phyloP scores from a whole-genome alignment of 2,113 vertebrate genomes.

The Ctenodactylus gundi region DNA sequence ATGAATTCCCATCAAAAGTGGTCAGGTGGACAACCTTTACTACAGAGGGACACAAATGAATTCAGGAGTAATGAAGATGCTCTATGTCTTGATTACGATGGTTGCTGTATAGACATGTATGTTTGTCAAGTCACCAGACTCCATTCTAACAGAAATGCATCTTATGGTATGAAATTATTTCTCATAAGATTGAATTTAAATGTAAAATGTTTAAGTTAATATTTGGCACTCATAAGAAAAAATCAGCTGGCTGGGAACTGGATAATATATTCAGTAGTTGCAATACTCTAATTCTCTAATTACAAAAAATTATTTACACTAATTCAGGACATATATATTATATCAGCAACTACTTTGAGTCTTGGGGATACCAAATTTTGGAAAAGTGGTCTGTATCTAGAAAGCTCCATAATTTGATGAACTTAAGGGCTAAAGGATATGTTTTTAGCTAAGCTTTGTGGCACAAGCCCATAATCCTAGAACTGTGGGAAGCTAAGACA shows the following conservation, averaged over 20 bases:
- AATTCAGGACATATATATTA: background rate
- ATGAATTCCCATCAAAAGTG: background rate
- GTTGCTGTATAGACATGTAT: background rate
- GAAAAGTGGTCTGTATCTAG: background rate
- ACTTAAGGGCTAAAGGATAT: background rate
- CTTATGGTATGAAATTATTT: background rate
- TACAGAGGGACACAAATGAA: background rate
- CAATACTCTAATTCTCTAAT: too few relatives aligned
- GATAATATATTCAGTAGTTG: background rate
- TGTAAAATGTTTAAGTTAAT: background rate
- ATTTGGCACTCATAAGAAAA: background rate
- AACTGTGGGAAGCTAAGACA: too few relatives aligned
- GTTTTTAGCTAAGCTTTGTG: too few relatives aligned
- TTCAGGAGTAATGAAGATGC: background rate
- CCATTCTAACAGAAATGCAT: background rate
- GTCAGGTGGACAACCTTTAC: background rate
- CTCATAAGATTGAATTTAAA: background rate
- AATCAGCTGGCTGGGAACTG: background rate
- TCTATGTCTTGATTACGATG: background rate
- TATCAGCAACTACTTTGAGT: background rate
- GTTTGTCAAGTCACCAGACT: background rate
- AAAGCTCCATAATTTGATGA: background rate
- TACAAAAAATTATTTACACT: background rate
- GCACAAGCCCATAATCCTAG: too few relatives aligned
- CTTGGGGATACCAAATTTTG: background rate